Evolutionary conservation across 2,797 vertebrate genomes (phyloP).

Genomic region (Trachops cirrhosus): DNA sequence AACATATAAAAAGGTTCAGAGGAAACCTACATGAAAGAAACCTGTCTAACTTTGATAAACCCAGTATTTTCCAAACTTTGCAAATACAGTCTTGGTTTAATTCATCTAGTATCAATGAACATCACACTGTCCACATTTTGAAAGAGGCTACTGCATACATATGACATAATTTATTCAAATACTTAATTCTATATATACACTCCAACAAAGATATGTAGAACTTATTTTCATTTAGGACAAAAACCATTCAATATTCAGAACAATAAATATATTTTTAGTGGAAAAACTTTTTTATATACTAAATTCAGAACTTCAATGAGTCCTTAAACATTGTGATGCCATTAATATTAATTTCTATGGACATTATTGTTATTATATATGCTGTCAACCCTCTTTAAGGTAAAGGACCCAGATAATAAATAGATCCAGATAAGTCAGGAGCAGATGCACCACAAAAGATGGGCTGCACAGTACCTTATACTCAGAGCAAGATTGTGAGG

Average conservation of each 20-base stretch:
- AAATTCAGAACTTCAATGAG: not conserved
- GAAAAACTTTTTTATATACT: not conserved
- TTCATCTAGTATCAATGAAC: conserved; percentile 41
- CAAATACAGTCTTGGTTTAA: conserved; percentile 30
- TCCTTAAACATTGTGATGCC: not conserved
- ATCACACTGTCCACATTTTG: not conserved
- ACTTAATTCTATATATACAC: not conserved
- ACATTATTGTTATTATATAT: not conserved
- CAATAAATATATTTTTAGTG: not conserved
- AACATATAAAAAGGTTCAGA: conserved; percentile 70
- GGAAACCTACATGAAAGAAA: conserved; percentile 60
- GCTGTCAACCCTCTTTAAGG: not conserved
- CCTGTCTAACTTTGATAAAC: conserved; percentile 59
- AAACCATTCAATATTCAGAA: conserved; percentile 16
- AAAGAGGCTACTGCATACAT: not conserved
- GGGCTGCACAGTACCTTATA: no score
- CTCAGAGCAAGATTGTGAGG: not conserved
- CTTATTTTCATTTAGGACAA: not conserved
- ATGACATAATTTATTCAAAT: conserved; percentile 39
- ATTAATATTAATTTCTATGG: not conserved
- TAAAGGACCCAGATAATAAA: not conserved
- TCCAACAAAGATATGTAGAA: not conserved
- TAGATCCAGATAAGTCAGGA: not conserved
- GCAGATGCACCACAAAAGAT: not conserved
- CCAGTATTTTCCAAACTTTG: conserved; percentile 45